A percentile compares a stretch with the other conserved stretches of the same genome.
phyloP scores from a whole-genome alignment of 1,140 invertebrate species.

The Cydia fagiglandana region DNA sequence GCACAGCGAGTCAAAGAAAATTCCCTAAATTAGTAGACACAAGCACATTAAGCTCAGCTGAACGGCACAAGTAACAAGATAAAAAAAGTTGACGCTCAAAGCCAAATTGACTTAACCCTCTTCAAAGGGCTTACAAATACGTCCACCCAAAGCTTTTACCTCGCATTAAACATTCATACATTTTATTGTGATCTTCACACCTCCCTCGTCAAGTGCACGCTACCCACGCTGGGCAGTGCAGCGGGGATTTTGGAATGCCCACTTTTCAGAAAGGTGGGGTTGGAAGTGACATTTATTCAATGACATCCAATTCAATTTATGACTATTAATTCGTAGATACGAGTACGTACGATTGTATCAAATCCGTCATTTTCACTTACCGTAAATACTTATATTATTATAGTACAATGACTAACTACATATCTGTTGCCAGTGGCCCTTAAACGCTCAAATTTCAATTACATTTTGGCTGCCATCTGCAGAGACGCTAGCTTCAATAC shows the following conservation, averaged over 20 bases:
- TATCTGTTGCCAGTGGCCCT: too few relatives aligned
- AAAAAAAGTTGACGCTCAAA: conserved; percentile 68
- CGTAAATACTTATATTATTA: too few relatives aligned
- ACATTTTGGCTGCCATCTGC: too few relatives aligned
- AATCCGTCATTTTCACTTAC: too few relatives aligned
- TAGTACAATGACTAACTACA: too few relatives aligned
- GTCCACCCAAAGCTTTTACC: conserved; percentile 60
- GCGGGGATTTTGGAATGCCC: background rate
- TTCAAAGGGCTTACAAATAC: conserved; percentile 66
- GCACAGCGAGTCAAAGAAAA: background rate
- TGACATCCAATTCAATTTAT: background rate
- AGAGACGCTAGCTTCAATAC: too few relatives aligned
- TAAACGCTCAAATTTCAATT: too few relatives aligned
- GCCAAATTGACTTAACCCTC: conserved; percentile 68
- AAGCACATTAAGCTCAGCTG: conserved; percentile 42
- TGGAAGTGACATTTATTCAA: background rate
- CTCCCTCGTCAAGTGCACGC: conserved; percentile 36
- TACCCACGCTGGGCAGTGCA: conserved; percentile 8
- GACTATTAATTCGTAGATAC: too few relatives aligned
- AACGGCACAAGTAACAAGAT: conserved; percentile 32
- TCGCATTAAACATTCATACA: conserved; percentile 61
- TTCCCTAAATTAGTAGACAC: conserved; percentile 15
- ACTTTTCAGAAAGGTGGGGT: background rate
- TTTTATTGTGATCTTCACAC: conserved; percentile 62
- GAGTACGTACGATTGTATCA: too few relatives aligned